These are phyloP conservation scores for Folsomia candida DNA, from an alignment of 2,888 invertebrate species.

Conservation along the genomic window DNA sequence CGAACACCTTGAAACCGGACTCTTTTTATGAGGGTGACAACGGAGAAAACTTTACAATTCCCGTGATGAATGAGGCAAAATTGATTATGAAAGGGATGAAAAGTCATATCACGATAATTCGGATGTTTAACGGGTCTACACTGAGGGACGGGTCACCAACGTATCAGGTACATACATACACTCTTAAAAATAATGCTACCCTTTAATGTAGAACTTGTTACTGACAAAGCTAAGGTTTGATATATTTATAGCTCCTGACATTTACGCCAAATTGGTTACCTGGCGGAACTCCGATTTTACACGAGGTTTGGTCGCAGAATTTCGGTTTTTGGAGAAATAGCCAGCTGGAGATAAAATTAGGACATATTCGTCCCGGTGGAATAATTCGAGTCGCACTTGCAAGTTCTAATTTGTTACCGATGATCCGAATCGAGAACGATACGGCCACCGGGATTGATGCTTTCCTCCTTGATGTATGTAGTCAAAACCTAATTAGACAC, in stretches of 20 bases:
- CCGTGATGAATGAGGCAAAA: not conserved
- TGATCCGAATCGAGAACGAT: not conserved
- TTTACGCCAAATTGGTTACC: slow-evolving; percentile 12
- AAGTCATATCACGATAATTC: not conserved
- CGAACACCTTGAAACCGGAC: too few relatives aligned
- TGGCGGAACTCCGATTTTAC: slow-evolving; percentile 1
- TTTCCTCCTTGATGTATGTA: too few relatives aligned
- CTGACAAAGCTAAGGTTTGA: too few relatives aligned
- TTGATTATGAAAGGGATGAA: not conserved
- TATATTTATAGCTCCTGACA: slow-evolving; percentile 7
- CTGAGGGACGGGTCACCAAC: not conserved
- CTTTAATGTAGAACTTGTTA: too few relatives aligned
- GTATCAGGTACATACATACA: too few relatives aligned
- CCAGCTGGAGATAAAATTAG: not conserved
- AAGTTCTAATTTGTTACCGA: not conserved
- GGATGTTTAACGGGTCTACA: not conserved
- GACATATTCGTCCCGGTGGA: not conserved
- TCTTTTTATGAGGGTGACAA: too few relatives aligned
- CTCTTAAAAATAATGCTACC: too few relatives aligned
- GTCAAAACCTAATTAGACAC: too few relatives aligned
- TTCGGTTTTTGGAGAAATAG: not conserved
- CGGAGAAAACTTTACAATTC: too few relatives aligned
- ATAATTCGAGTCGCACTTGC: not conserved
- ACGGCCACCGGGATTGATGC: slow-evolving; percentile 1
- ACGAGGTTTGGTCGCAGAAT: not conserved